These are phyloP conservation scores for Numenius arquata DNA, from an alignment of 2,113 vertebrate species.

Conservation along the genomic window DNA sequence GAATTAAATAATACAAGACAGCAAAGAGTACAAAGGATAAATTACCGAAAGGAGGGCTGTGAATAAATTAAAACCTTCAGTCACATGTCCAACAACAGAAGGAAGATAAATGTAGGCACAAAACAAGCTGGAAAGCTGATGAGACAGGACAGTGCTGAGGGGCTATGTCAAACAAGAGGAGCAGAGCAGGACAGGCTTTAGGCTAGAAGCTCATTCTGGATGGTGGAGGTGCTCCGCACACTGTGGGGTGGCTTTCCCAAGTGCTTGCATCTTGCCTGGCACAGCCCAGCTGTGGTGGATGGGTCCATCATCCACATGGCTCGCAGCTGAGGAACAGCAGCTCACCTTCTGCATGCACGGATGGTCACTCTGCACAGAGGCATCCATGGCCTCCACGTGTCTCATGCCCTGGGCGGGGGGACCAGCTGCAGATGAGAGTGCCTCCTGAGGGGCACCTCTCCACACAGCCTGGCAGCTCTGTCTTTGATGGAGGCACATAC, in stretches of 20 bases:
- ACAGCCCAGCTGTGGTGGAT: not conserved
- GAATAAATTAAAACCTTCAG: slow-evolving; percentile 51
- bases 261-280: not conserved
- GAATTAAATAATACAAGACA: slow-evolving; percentile 60
- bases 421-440: not conserved
- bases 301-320: not conserved
- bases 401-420: too few relatives aligned
- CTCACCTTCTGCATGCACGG: not conserved
- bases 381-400: not conserved
- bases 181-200: not conserved
- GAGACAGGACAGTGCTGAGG: not conserved
- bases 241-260: not conserved
- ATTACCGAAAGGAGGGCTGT: slow-evolving; percentile 24
- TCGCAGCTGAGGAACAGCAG: not conserved
- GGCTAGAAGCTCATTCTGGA: not conserved
- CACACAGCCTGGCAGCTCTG: not conserved
- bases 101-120: not conserved
- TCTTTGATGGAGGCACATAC: not conserved
- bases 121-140: not conserved
- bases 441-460: not conserved
- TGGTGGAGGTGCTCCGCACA: not conserved
- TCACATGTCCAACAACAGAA: not conserved
- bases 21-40: slow-evolving; percentile 49
- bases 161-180: not conserved
- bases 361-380: too few relatives aligned